Evolutionary conservation across 2,888 invertebrate genomes (phyloP), one percentile per base, ranked within the genome.

Genomic region (Nesidiocoris tenuis): DNA sequence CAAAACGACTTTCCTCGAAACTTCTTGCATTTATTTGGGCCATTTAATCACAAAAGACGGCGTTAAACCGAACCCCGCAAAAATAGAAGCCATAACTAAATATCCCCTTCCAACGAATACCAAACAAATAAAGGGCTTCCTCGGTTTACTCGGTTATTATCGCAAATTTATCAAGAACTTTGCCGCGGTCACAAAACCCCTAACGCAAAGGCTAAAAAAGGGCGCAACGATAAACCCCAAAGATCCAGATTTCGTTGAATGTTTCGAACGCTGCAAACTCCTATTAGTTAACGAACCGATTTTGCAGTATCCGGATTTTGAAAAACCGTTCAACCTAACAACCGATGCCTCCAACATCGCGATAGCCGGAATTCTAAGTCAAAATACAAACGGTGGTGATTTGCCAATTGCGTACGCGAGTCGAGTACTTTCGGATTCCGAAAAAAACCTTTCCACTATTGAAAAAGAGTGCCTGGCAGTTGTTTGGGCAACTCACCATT

Each of bases 401-500:
- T 19, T 66, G n/a, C 66, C 83, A 76, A 24, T 82, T 54, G 82
- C 83, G 2, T 84, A 84, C 72, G 67, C 84, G 1, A 83, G 80
- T 74, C 83, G 83, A 17, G 79, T 80, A 39, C 79, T 82, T n/a
- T n/a, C n/a, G n/a, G n/a, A n/a, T n/a, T n/a, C n/a, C n/a, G n/a
- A n/a, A n/a, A n/a, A n/a, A n/a, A n/a, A n/a, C n/a, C n/a, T n/a
- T n/a, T n/a, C n/a, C n/a, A n/a, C n/a, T n/a, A n/a, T n/a, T n/a
- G n/a, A n/a, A n/a, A n/a, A n/a, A n/a, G n/a, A n/a, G n/a, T n/a
- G n/a, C n/a, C n/a, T n/a, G n/a, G n/a, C n/a, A n/a, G n/a, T n/a
- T n/a, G n/a, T n/a, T n/a, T n/a, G n/a, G n/a, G n/a, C n/a, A n/a
- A n/a, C n/a, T n/a, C n/a, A n/a, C n/a, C n/a, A n/a, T n/a, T n/a